Conservation (phyloP, 2,113 vertebrate species). For the Microtus richardsoni region DNA sequence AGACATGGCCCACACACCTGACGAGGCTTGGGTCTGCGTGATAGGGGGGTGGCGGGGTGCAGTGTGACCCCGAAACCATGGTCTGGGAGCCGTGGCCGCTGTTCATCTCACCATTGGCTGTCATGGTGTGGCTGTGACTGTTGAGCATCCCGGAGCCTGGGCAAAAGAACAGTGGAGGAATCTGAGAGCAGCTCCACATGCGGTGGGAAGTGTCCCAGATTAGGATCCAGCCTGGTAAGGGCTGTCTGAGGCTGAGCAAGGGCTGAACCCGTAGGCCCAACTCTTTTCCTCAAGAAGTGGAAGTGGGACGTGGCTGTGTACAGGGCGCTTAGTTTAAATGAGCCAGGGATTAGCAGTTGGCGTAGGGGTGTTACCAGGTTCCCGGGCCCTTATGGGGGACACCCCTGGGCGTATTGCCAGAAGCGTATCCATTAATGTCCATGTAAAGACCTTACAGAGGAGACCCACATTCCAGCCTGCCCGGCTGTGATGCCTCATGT, state of each 20-base stretch:
- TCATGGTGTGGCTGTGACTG: slow-evolving; percentile 93
- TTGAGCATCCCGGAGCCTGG: slow-evolving; percentile 93
- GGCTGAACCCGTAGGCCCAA: not conserved
- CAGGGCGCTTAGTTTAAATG: fast-evolving
- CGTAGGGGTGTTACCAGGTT: not conserved
- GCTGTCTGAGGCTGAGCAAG: not conserved
- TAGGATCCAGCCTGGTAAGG: not conserved
- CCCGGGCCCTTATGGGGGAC: too few species aligned
- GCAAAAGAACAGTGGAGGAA: not conserved
- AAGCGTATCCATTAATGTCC: fast-evolving
- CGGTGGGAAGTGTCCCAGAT: too few species aligned
- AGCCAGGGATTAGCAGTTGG: too few species aligned
- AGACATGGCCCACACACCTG: slow-evolving; percentile 87
- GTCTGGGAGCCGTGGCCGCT: slow-evolving; percentile 93
- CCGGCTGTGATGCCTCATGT: too few species aligned
- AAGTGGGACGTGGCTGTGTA: too few species aligned
- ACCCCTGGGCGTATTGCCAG: too few species aligned
- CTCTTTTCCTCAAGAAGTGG: fast-evolving
- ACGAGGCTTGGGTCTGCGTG: slow-evolving; percentile 97
- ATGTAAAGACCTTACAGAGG: not conserved
- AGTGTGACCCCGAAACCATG: slow-evolving; percentile 95
- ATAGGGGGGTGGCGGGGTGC: slow-evolving; percentile 96
- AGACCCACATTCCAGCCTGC: not conserved
- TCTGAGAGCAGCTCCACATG: not conserved
- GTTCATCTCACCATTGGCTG: slow-evolving; percentile 94